Conservation (phyloP, 1,140 invertebrate genomes). For the Magallana angulata region DNA sequence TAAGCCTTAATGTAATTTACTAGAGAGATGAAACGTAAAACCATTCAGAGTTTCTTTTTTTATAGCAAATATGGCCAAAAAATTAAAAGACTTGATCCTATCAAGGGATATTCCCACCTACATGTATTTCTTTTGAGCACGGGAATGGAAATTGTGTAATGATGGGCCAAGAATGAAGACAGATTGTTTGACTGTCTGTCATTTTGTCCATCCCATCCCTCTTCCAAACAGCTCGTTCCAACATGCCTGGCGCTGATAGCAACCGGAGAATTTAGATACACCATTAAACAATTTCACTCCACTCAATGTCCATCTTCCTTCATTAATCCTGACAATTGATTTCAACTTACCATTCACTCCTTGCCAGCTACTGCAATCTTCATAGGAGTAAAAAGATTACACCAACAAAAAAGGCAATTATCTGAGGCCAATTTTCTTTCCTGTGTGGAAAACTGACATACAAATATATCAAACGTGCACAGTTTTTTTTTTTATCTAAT, state of each 20-base stretch:
- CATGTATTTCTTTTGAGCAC: too few relatives aligned
- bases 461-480: slow-evolving; percentile 18
- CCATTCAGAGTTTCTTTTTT: too few relatives aligned
- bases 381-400: slow-evolving; percentile 6
- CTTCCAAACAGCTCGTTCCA: background rate
- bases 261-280: slow-evolving; percentile 20
- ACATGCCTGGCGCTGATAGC: slow-evolving; percentile 20
- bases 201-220: background rate
- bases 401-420: slow-evolving; percentile 33
- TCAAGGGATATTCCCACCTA: too few relatives aligned
- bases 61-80: too few relatives aligned
- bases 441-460: background rate
- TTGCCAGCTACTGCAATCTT: background rate
- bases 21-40: too few relatives aligned
- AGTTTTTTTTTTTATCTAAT: background rate
- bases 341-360: background rate
- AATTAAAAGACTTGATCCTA: too few relatives aligned
- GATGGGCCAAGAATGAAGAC: background rate
- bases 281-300: slow-evolving; percentile 30
- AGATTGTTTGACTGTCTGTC: background rate
- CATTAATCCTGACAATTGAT: slow-evolving; percentile 38
- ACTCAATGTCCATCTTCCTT: slow-evolving; percentile 30
- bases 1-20: too few relatives aligned
- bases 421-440: slow-evolving; percentile 12
- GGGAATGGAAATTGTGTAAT: background rate